Evolutionary conservation across 1,140 invertebrate genomes (phyloP).

Genomic region (Elysia chlorotica): DNA sequence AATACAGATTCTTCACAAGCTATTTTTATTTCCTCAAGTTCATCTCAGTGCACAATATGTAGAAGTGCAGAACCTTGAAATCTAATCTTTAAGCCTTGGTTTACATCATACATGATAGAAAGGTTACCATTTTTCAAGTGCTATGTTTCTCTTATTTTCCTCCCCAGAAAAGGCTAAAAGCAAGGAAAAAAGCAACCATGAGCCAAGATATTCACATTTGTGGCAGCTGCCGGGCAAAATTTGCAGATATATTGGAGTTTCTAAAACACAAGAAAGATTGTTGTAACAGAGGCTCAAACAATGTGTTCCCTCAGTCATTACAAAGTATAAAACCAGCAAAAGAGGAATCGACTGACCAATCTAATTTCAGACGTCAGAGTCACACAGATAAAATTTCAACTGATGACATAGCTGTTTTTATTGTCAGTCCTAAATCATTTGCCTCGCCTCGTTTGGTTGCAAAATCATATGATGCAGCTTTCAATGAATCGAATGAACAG

Average conservation of each 20-base stretch:
- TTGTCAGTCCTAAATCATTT: constrained; percentile 16
- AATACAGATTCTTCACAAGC: too few relatives aligned
- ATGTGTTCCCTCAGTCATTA: background rate
- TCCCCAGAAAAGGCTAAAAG: too few relatives aligned
- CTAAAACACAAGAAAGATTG: constrained; percentile 46
- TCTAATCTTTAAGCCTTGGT: too few relatives aligned
- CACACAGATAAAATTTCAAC: background rate
- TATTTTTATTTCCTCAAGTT: too few relatives aligned
- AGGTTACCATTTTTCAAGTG: too few relatives aligned
- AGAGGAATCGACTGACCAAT: background rate
- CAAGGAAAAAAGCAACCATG: too few relatives aligned
- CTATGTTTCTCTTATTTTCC: too few relatives aligned
- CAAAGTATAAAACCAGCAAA: background rate
- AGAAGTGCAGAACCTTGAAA: too few relatives aligned
- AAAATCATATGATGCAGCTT: background rate
- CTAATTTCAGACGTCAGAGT: background rate
- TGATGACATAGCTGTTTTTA: background rate
- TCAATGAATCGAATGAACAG: background rate
- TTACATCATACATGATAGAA: too few relatives aligned
- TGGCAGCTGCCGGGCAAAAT: constrained; percentile 49
- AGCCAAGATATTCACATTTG: constrained; percentile 60
- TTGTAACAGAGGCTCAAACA: background rate
- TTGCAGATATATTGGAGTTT: constrained; percentile 50
- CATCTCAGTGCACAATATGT: too few relatives aligned
- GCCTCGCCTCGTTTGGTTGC: background rate